A percentile compares a stretch with the other conserved stretches of the same genome.
phyloP scores from a whole-genome alignment of 2,888 invertebrate genomes.

The Philopedon plagiatum region DNA sequence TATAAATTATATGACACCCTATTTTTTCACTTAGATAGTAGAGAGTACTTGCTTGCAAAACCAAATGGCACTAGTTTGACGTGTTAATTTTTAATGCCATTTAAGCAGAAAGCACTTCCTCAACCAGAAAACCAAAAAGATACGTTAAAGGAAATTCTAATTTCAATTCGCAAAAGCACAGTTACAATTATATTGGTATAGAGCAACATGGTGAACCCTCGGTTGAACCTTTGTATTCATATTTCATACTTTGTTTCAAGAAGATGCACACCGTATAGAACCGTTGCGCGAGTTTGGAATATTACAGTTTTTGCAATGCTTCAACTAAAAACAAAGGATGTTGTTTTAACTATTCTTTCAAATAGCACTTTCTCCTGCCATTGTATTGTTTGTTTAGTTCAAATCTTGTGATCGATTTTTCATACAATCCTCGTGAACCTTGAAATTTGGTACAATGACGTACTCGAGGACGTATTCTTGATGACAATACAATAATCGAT shows the following conservation, averaged over 20 bases:
- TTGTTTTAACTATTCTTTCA: too few species aligned
- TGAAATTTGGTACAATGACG: too few species aligned
- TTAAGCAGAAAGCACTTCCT: slow-evolving; percentile 23
- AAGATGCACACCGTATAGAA: slow-evolving; percentile 36
- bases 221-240: slow-evolving; percentile 42
- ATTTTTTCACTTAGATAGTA: too few species aligned
- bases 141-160: slow-evolving; percentile 35
- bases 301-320: slow-evolving; percentile 23
- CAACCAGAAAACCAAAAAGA: slow-evolving; percentile 14
- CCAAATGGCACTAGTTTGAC: slow-evolving; percentile 2
- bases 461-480: too few species aligned
- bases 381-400: too few species aligned
- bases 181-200: slow-evolving; percentile 39
- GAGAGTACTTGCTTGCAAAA: too few species aligned
- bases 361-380: too few species aligned
- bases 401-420: too few species aligned
- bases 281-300: slow-evolving; percentile 31
- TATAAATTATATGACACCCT: too few species aligned
- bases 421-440: too few species aligned
- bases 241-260: slow-evolving; percentile 35
- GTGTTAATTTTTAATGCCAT: slow-evolving; percentile 7
- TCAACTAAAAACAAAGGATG: too few species aligned
- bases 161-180: slow-evolving; percentile 29
- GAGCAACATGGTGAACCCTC: slow-evolving; percentile 26
- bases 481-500: too few species aligned